phyloP scores from a whole-genome alignment of 2,797 vertebrate genomes.

The Limnodromus scolopaceus region DNA sequence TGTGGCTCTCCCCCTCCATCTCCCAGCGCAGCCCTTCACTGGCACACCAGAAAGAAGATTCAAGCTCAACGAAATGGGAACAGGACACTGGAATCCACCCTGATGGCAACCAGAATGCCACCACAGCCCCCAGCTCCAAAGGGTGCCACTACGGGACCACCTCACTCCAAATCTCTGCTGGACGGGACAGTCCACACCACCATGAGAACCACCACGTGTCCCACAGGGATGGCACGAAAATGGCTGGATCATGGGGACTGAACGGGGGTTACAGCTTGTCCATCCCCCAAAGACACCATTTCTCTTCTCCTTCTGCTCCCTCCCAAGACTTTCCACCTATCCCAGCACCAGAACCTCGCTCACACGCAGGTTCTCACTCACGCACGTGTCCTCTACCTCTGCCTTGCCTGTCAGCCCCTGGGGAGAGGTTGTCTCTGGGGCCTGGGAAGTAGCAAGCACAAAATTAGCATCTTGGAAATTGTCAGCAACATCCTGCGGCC shows the following conservation, averaged over 20 bases:
- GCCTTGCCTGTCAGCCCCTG: background rate
- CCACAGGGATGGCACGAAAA: background rate
- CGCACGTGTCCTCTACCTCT: background rate
- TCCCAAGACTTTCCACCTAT: background rate
- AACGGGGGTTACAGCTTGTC: rapidly evolving
- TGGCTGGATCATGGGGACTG: background rate
- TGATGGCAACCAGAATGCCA: background rate
- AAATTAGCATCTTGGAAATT: background rate
- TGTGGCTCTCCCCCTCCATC: background rate
- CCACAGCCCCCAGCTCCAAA: background rate
- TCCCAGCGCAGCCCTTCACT: background rate
- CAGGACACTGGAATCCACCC: background rate
- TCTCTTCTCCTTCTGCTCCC: background rate
- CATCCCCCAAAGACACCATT: background rate
- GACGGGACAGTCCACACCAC: too few species aligned
- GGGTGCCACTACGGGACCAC: background rate
- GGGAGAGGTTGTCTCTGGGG: background rate
- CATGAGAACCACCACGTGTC: rapidly evolving
- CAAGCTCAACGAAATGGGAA: background rate
- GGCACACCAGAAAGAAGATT: background rate
- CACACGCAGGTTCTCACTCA: rapidly evolving
- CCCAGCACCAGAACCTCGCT: rapidly evolving
- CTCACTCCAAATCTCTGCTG: background rate
- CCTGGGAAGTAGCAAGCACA: background rate
- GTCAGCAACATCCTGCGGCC: background rate